phyloP scores from a whole-genome alignment of 2,797 vertebrate species.

The Epinephelus coioides region DNA sequence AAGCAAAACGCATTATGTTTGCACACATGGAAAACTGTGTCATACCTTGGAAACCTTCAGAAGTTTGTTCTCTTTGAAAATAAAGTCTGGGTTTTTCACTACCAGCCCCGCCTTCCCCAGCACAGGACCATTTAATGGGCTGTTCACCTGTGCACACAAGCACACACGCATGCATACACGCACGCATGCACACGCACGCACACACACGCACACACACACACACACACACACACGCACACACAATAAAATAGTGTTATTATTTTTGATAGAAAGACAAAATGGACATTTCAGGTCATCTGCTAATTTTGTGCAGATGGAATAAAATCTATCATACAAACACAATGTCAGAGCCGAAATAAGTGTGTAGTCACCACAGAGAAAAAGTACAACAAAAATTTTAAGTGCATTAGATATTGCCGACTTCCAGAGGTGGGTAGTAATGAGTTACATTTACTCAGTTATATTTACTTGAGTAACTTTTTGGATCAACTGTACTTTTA shows the following conservation, averaged over 20 bases:
- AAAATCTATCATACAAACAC: not conserved
- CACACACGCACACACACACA: not conserved
- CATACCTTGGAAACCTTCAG: constrained; percentile 68
- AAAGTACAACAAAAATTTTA: not conserved
- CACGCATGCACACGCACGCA: not conserved
- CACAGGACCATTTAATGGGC: constrained; percentile 35
- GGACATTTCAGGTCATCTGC: not conserved
- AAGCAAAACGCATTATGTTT: not conserved
- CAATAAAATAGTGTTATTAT: not conserved
- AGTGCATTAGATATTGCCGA: not conserved
- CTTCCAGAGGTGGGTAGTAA: no score
- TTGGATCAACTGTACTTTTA: no score
- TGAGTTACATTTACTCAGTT: not conserved
- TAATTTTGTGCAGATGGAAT: not conserved
- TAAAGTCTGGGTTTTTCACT: constrained; percentile 69
- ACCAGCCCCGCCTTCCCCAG: constrained; percentile 65
- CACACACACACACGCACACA: constrained; percentile 5
- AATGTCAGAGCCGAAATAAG: not conserved
- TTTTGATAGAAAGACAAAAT: not conserved
- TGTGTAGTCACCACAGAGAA: no score
- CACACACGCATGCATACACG: no score
- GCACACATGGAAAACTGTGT: not conserved
- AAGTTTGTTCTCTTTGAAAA: constrained; percentile 50
- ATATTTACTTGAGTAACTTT: no score
- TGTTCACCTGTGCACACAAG: constrained; percentile 56